Base-by-base conservation (phyloP, 2,888 invertebrate species). In the Macrophya alboannulata region DNA sequence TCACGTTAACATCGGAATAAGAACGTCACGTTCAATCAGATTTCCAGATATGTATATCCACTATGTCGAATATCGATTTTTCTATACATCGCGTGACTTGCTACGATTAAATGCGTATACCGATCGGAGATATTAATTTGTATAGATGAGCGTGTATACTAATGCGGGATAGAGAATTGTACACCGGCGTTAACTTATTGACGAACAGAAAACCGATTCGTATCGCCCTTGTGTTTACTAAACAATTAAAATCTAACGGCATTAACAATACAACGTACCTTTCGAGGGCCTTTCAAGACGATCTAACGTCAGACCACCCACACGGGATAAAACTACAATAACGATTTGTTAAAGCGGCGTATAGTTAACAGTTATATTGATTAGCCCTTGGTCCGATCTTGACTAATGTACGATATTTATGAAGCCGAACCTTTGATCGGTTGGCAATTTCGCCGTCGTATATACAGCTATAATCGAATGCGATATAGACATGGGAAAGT, bases 221-320 rank as follows among this genome's bases (percentile, higher is more conserved):
- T 71, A 71, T 71, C 71, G 6, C 71, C 6, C 71, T 71, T 10
- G 21, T 71, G 71, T 71, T 71, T 71, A 71, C 76, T 12, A 25
- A 25, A 76, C 48, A 76, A 76, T 76, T 45, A 17, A 76, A 76
- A 76, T 10, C 25, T n/a, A 74, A 74, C 43, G 74, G 37, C 74
- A 71, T 40, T 31, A 15, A 31, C 10, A 48, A 76, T 48, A 31
- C 6, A 40, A 37, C 40, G 31, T 31, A 31, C 31, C 25, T 62
- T 62, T 62, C 10, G 10, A 62, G 12, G 17, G 2, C 68, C 71
- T 15, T 76, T 25, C 1, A 45, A 48, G 12, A 43, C 12, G n/a
- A 21, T 48, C 5, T 25, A 76, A 15, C 71, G 17, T 21, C 62
- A 62, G 62, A 8, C 62, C 62, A 25, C 25, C 25, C 62, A 25